Evolutionary conservation across 2,113 vertebrate genomes (phyloP).

Genomic region (Pelmatolapia mariae): DNA sequence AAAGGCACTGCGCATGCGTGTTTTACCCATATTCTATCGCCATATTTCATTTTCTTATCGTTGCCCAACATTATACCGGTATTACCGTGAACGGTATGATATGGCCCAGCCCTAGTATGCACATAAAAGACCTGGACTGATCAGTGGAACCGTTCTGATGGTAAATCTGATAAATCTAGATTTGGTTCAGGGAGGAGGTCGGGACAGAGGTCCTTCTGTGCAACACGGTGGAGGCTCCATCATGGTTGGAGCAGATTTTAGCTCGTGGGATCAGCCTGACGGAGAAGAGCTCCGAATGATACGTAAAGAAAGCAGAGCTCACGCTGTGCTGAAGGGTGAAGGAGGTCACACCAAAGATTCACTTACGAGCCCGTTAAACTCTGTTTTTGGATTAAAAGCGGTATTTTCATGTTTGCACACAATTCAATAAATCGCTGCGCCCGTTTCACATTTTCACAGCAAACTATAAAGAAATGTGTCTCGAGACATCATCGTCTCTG

Average conservation of each 20-base stretch:
- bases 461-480: background rate
- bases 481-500: background rate
- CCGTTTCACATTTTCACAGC: background rate
- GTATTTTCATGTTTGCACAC: background rate
- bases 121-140: background rate
- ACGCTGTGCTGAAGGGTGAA: background rate
- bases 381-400: fast-evolving
- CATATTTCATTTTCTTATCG: background rate
- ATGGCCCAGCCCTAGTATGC: fast-evolving
- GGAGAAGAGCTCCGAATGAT: fast-evolving
- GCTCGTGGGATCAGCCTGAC: background rate
- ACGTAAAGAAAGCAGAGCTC: background rate
- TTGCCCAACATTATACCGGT: background rate
- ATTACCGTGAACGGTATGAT: fast-evolving
- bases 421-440: background rate
- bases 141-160: background rate
- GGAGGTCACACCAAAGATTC: background rate
- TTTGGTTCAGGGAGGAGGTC: background rate
- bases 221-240: background rate
- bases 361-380: fast-evolving
- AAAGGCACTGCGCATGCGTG: fast-evolving
- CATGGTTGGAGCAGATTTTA: background rate
- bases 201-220: background rate
- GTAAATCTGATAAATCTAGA: background rate
- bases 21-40: background rate